These are phyloP conservation scores for Melipona quadrifasciata DNA, from an alignment of 1,140 invertebrate species.

Conservation along the genomic window DNA sequence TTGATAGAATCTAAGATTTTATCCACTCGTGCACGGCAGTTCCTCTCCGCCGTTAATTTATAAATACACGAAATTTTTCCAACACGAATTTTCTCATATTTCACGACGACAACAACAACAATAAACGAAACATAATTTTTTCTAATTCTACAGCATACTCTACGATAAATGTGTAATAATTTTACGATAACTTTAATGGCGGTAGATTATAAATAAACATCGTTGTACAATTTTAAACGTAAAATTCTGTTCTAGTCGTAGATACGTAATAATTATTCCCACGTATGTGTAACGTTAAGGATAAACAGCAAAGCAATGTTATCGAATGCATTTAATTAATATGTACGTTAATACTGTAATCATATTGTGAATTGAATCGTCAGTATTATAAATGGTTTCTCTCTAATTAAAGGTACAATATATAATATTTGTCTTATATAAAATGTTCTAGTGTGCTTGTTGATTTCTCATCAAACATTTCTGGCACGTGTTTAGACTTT, in stretches of 20 bases:
- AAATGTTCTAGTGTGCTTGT: slow-evolving; percentile 56
- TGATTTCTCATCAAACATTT: not conserved
- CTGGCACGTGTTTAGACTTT: not conserved
- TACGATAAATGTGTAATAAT: not conserved
- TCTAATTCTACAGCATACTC: not conserved
- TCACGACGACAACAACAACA: not conserved
- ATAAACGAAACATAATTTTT: slow-evolving; percentile 16
- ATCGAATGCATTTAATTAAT: slow-evolving; percentile 5
- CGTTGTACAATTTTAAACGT: slow-evolving; percentile 11
- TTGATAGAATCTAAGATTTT: slow-evolving; percentile 11
- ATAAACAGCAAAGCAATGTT: not conserved
- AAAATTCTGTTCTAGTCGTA: slow-evolving; percentile 6
- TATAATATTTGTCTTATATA: slow-evolving; percentile 69
- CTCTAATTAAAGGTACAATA: slow-evolving; percentile 68
- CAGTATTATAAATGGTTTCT: slow-evolving; percentile 65
- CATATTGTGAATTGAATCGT: slow-evolving; percentile 51
- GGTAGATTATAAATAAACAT: not conserved
- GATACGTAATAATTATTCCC: not conserved
- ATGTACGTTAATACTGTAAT: slow-evolving; percentile 47
- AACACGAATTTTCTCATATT: slow-evolving; percentile 21
- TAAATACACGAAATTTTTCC: slow-evolving; percentile 1
- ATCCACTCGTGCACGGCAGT: slow-evolving; percentile 29
- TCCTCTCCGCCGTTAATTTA: slow-evolving; percentile 36
- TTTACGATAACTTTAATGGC: slow-evolving; percentile 1
- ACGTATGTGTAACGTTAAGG: slow-evolving; percentile 11